Evolutionary conservation across 2,113 vertebrate species (phyloP).

Genomic region (Apistogramma diplotaenia): DNA sequence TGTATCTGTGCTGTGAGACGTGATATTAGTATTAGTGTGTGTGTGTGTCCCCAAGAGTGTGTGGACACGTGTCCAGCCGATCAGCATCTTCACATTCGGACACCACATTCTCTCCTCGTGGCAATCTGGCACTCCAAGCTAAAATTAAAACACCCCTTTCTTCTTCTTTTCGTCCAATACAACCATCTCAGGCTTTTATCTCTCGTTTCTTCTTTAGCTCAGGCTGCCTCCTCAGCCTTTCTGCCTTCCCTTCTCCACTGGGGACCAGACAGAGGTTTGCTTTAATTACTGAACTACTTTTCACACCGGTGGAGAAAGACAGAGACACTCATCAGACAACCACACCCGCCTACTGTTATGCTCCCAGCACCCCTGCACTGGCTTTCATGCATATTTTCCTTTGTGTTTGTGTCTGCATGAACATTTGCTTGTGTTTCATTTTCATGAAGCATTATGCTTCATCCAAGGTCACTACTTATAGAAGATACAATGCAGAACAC

Average conservation of each 20-base stretch:
- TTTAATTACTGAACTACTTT: conserved; percentile 74
- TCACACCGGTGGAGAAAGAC: conserved; percentile 52
- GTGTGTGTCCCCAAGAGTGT: neutral
- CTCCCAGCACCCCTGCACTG: conserved; percentile 42
- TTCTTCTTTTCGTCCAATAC: conserved; percentile 55
- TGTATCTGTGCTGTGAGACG: neutral
- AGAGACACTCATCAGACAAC: conserved; percentile 54
- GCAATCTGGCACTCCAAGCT: conserved; percentile 33
- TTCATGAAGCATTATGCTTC: neutral
- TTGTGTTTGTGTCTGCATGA: neutral
- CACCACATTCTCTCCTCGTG: conserved; percentile 29
- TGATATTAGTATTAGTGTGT: neutral
- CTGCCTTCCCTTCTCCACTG: conserved; percentile 46
- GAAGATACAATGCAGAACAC: conserved; percentile 6
- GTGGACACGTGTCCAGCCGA: conserved; percentile 6
- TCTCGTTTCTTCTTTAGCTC: conserved; percentile 34
- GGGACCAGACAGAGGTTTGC: conserved; percentile 57
- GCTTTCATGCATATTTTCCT: conserved; percentile 14
- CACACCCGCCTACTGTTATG: conserved; percentile 51
- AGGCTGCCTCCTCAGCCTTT: conserved; percentile 41
- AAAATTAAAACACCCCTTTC: conserved; percentile 58
- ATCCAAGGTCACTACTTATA: neutral
- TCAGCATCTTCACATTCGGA: conserved; percentile 43
- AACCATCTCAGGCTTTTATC: conserved; percentile 55
- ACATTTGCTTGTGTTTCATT: neutral